Conservation (phyloP, 1,140 invertebrate genomes). For the Hypothenemus hampei region DNA sequence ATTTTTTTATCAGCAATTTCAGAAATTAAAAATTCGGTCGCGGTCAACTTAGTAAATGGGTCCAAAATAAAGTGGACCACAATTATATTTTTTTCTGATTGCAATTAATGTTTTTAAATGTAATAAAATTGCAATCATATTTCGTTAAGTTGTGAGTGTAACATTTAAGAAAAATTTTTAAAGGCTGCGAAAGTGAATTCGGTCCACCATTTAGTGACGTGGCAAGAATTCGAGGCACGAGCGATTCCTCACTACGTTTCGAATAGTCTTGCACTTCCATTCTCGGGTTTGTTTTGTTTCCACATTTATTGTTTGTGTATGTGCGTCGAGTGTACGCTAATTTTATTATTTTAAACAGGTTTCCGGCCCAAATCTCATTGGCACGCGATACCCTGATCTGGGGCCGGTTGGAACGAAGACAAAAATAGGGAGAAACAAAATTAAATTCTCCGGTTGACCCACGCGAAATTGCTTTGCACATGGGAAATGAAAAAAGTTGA, state of each 20-base stretch:
- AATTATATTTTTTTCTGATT: too few relatives aligned
- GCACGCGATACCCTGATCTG: slow-evolving; percentile 18
- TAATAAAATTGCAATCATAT: too few relatives aligned
- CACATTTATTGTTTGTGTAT: slow-evolving; percentile 43
- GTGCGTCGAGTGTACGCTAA: slow-evolving; percentile 36
- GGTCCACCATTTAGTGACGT: slow-evolving; percentile 1
- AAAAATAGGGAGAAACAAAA: slow-evolving; percentile 12
- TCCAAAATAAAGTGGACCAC: too few relatives aligned
- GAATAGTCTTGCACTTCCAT: slow-evolving; percentile 38
- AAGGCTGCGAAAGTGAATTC: slow-evolving; percentile 3
- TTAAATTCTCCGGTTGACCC: slow-evolving; percentile 21
- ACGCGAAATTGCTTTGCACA: slow-evolving; percentile 21
- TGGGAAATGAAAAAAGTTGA: slow-evolving; percentile 11
- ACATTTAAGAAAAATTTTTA: too few relatives aligned
- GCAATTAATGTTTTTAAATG: too few relatives aligned
- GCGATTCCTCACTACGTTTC: slow-evolving; percentile 30
- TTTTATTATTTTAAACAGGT: slow-evolving; percentile 44
- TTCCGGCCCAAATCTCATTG: slow-evolving; percentile 32
- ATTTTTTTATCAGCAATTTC: too few relatives aligned
- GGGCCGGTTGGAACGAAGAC: neutral
- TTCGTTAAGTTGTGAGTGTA: too few relatives aligned
- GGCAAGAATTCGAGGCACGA: slow-evolving; percentile 17
- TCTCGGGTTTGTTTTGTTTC: slow-evolving; percentile 38
- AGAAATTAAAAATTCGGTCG: too few relatives aligned
- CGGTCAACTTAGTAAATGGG: too few relatives aligned